Percentiles rank a stretch among this genome's conserved stretches.
Evolutionary conservation across 2,797 vertebrate species (phyloP).

Genomic region (Podarcis siculus): DNA sequence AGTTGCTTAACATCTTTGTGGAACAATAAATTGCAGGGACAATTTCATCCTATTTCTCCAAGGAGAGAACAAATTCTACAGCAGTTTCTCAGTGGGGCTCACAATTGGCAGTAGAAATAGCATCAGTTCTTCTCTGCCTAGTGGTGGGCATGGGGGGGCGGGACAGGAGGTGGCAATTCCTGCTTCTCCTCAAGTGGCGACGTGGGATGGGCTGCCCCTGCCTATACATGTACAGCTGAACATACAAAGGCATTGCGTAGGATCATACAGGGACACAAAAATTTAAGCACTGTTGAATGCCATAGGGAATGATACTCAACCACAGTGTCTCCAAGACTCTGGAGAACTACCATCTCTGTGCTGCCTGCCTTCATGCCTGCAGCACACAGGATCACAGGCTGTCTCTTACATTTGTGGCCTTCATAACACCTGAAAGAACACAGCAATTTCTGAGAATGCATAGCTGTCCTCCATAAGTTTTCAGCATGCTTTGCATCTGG

Average conservation of each 20-base stretch:
- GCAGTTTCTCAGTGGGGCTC: too few relatives aligned
- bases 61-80: too few relatives aligned
- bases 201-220: too few relatives aligned
- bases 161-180: too few relatives aligned
- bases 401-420: not conserved
- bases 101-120: too few relatives aligned
- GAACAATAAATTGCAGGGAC: too few relatives aligned
- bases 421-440: not conserved
- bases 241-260: not conserved
- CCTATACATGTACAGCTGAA: not conserved
- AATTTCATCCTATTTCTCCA: too few relatives aligned
- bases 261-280: not conserved
- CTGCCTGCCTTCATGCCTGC: not conserved
- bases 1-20: too few relatives aligned
- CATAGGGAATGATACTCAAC: too few relatives aligned
- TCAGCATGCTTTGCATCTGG: not conserved
- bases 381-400: not conserved
- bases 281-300: not conserved
- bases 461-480: not conserved
- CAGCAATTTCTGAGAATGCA: not conserved
- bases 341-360: not conserved
- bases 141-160: too few relatives aligned
- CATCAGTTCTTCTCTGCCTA: too few relatives aligned
- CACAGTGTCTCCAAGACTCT: not conserved
- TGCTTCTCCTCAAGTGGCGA: too few relatives aligned